Percentiles rank a stretch among this genome's conserved stretches.
Evolutionary conservation across 2,797 vertebrate species (phyloP).

Genomic region (Onychomys arenicola): DNA sequence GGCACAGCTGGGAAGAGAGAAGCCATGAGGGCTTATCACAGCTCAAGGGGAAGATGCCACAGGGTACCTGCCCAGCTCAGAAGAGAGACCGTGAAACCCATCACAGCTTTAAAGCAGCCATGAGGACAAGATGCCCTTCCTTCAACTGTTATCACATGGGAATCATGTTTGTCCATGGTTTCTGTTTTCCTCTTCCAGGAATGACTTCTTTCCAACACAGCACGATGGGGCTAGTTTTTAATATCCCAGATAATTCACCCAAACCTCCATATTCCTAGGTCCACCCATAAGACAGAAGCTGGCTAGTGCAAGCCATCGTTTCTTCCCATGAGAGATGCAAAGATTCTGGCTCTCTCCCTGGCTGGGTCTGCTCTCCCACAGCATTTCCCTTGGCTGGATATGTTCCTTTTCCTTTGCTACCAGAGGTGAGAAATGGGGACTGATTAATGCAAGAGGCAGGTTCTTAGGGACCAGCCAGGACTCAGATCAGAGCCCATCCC

Average conservation of each 20-base stretch:
- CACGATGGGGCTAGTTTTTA: background rate
- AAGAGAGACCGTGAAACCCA: background rate
- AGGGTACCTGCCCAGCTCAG: background rate
- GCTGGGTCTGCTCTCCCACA: background rate
- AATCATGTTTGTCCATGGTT: background rate
- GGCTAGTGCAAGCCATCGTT: background rate
- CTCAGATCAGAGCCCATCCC: background rate
- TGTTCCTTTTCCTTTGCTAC: background rate
- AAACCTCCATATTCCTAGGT: background rate
- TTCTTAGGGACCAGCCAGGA: background rate
- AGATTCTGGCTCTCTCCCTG: background rate
- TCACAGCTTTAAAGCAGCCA: background rate
- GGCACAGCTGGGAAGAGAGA: background rate
- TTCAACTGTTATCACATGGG: background rate
- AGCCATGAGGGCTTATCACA: background rate
- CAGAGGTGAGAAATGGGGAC: background rate
- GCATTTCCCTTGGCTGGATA: background rate
- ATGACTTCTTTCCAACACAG: background rate
- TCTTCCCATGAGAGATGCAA: background rate
- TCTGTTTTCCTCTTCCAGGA: background rate
- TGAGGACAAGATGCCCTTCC: background rate
- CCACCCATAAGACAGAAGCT: background rate
- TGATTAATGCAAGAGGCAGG: background rate
- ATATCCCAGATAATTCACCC: background rate
- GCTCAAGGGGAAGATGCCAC: background rate